A percentile compares a stretch with the other conserved stretches of the same genome.
These are phyloP conservation scores for Zaprionus nigranus DNA, from an alignment of 1,140 invertebrate species.

Conservation along the genomic window DNA sequence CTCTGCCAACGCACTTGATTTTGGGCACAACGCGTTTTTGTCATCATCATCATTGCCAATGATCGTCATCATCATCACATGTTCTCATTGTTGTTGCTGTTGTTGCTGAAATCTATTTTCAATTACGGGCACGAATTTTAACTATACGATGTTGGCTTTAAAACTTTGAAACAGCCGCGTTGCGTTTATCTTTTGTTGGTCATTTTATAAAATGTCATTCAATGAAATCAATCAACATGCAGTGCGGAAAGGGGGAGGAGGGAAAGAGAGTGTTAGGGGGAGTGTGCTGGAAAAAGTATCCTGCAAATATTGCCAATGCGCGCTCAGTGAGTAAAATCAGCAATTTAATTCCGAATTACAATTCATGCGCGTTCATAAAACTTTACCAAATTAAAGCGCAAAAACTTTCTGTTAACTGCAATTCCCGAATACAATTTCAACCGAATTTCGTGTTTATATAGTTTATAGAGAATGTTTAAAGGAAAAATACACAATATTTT, in stretches of 20 bases:
- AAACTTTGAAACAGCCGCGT: constrained; percentile 41
- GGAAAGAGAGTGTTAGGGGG: not conserved
- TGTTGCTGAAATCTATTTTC: constrained; percentile 69
- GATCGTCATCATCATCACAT: constrained; percentile 9
- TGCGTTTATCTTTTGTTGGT: constrained; percentile 44
- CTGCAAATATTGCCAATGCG: constrained; percentile 42
- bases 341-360: constrained; percentile 78
- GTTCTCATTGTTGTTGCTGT: not conserved
- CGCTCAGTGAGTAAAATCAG: constrained; percentile 39
- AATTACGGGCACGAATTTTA: constrained; percentile 64
- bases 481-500: not conserved
- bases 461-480: not conserved
- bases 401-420: constrained; percentile 10
- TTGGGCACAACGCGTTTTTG: not conserved
- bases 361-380: constrained; percentile 68
- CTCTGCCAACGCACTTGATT: not conserved
- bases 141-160: constrained; percentile 61
- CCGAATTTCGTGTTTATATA: not conserved
- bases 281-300: constrained; percentile 33
- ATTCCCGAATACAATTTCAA: not conserved
- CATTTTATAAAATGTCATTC: constrained; percentile 72
- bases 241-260: not conserved
- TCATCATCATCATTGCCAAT: not conserved
- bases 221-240: constrained; percentile 67
- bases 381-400: constrained; percentile 43